phyloP scores from a whole-genome alignment of 2,888 invertebrate genomes.

The Cheilosia grossa region DNA sequence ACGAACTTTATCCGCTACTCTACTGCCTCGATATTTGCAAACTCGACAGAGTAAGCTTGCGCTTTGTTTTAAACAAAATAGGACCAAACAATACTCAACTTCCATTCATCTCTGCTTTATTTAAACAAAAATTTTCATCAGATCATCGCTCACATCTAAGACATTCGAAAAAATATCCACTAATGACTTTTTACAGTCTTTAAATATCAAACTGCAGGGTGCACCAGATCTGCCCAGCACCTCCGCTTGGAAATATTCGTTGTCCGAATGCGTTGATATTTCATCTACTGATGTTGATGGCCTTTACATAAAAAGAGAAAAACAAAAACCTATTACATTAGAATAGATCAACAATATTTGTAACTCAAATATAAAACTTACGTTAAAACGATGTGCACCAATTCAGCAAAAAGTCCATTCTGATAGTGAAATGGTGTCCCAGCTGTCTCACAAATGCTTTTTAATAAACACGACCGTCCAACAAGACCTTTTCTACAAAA shows the following conservation, averaged over 20 bases:
- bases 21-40: no score
- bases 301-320: slow-evolving; percentile 80
- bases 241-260: slow-evolving; percentile 90
- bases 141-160: slow-evolving; percentile 26
- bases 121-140: slow-evolving; percentile 17
- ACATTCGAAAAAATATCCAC: slow-evolving; percentile 80
- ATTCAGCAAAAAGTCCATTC: slow-evolving; percentile 88
- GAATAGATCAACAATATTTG: neutral
- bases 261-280: slow-evolving; percentile 87
- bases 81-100: neutral
- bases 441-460: slow-evolving; percentile 89
- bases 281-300: slow-evolving; percentile 89
- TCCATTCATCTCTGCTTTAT: slow-evolving; percentile 4
- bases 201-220: slow-evolving; percentile 79
- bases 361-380: slow-evolving; percentile 82
- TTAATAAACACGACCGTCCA: slow-evolving; percentile 88
- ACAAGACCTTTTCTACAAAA: slow-evolving; percentile 85
- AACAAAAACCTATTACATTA: neutral
- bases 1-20: no score
- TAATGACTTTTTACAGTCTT: slow-evolving; percentile 79
- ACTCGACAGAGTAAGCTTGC: no score
- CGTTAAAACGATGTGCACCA: slow-evolving; percentile 89
- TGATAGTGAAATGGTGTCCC: slow-evolving; percentile 87
- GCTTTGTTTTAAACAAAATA: no score
- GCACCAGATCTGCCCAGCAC: slow-evolving; percentile 85